These are phyloP conservation scores for Thecophora atra DNA, from an alignment of 2,888 invertebrate species.

Conservation along the genomic window DNA sequence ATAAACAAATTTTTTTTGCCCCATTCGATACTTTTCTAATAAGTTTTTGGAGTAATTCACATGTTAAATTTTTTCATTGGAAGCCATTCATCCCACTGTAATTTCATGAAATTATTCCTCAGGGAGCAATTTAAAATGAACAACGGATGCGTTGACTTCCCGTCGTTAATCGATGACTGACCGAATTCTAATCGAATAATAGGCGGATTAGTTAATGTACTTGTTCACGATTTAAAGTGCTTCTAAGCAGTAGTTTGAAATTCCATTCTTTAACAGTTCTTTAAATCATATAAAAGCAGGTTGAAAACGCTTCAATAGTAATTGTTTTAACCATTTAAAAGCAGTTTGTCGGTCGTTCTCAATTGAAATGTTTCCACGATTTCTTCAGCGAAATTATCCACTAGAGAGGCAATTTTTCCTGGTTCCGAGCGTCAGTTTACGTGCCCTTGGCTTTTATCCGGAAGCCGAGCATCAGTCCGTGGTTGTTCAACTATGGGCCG, in stretches of 20 bases:
- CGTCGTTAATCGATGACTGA: too few relatives aligned
- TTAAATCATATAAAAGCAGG: not conserved
- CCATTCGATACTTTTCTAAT: too few relatives aligned
- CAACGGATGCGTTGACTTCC: too few relatives aligned
- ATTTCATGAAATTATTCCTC: too few relatives aligned
- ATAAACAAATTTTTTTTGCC: too few relatives aligned
- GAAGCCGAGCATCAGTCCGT: constrained; percentile 45
- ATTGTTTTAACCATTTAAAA: not conserved
- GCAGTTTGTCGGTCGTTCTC: not conserved
- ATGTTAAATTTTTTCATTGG: too few relatives aligned
- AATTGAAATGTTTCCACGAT: not conserved
- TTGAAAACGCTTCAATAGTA: not conserved
- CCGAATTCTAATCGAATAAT: too few relatives aligned
- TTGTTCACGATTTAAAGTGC: too few relatives aligned
- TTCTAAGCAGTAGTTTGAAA: not conserved
- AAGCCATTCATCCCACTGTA: too few relatives aligned
- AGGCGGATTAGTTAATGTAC: too few relatives aligned
- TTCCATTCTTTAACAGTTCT: not conserved
- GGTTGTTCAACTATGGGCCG: constrained; percentile 46
- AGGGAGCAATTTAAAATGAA: too few relatives aligned
- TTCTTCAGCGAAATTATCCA: constrained; percentile 44
- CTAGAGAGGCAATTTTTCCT: constrained; percentile 53
- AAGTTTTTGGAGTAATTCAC: too few relatives aligned
- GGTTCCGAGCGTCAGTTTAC: constrained; percentile 52
- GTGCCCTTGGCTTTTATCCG: constrained; percentile 56